phyloP scores from a whole-genome alignment of 2,888 invertebrate genomes.

The Drosophila meridionalis region DNA sequence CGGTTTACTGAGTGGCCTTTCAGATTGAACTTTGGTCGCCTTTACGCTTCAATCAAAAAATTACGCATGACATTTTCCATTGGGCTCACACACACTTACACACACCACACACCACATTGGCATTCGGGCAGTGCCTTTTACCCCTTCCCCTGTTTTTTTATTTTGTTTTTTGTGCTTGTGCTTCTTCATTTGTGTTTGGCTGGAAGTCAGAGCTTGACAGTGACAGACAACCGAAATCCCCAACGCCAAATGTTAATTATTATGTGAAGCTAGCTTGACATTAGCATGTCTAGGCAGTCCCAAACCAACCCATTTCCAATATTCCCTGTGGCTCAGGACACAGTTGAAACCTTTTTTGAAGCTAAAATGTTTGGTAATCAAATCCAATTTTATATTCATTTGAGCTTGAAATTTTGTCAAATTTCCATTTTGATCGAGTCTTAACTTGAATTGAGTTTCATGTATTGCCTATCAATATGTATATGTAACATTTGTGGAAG shows the following conservation, averaged over 20 bases:
- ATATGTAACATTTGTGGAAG: neutral
- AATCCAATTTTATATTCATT: neutral
- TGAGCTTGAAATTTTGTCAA: neutral
- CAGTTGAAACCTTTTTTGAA: neutral
- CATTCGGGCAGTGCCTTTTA: conserved; percentile 33
- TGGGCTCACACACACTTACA: conserved; percentile 22
- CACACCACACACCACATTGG: conserved; percentile 1
- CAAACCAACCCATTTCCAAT: neutral
- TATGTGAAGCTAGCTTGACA: conserved; percentile 25
- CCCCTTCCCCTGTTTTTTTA: neutral
- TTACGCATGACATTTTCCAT: conserved; percentile 66
- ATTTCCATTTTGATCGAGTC: neutral
- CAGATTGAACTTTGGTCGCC: conserved; percentile 12
- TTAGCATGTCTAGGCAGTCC: conserved; percentile 10
- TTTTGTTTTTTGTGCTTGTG: neutral
- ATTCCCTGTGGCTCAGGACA: neutral
- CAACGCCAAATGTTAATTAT: conserved; percentile 35
- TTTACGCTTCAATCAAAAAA: conserved; percentile 67
- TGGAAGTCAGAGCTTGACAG: conserved; percentile 20
- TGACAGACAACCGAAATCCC: conserved; percentile 11
- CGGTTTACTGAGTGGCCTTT: conserved; percentile 27
- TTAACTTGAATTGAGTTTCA: neutral
- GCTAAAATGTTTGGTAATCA: neutral
- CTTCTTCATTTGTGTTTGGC: conserved; percentile 16
- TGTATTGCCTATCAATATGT: neutral